A percentile compares a stretch with the other conserved stretches of the same genome.
phyloP scores from a whole-genome alignment of 2,113 vertebrate genomes.

The Ptyas mucosa region DNA sequence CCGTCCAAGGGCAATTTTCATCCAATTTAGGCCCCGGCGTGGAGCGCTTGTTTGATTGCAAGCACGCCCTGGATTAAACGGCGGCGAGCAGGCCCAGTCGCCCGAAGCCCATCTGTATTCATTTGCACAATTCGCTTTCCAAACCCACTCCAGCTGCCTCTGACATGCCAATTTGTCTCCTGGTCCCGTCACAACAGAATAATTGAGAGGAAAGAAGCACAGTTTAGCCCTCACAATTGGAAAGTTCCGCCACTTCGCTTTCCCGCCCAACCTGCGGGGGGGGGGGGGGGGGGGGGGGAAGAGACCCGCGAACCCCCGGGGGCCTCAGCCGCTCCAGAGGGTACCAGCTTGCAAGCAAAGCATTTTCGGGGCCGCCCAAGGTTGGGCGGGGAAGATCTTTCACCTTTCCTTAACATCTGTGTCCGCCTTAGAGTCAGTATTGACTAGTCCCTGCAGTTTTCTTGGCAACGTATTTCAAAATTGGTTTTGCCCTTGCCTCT shows the following conservation, averaged over 20 bases:
- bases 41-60: conserved; percentile 9
- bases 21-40: conserved; percentile 14
- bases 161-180: conserved; percentile 41
- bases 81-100: conserved; percentile 5
- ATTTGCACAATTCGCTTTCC: conserved; percentile 38
- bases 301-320: not conserved
- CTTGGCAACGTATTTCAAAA: not conserved
- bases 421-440: not conserved
- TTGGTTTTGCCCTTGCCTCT: not conserved
- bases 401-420: not conserved
- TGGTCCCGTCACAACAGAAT: not conserved
- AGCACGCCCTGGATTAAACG: conserved; percentile 35
- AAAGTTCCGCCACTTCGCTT: conserved; percentile 2
- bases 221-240: not conserved
- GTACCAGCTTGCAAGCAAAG: not conserved
- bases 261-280: not conserved
- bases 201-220: not conserved
- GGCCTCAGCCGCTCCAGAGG: not conserved
- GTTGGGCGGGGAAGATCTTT: not conserved
- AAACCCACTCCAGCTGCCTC: conserved; percentile 20
- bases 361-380: no score
- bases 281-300: not conserved
- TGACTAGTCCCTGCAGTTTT: not conserved
- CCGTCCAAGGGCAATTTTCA: conserved; percentile 48
- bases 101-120: conserved; percentile 45